These are phyloP conservation scores for Oceanodroma leucorhoa DNA, from an alignment of 2,797 vertebrate genomes.

Conservation along the genomic window DNA sequence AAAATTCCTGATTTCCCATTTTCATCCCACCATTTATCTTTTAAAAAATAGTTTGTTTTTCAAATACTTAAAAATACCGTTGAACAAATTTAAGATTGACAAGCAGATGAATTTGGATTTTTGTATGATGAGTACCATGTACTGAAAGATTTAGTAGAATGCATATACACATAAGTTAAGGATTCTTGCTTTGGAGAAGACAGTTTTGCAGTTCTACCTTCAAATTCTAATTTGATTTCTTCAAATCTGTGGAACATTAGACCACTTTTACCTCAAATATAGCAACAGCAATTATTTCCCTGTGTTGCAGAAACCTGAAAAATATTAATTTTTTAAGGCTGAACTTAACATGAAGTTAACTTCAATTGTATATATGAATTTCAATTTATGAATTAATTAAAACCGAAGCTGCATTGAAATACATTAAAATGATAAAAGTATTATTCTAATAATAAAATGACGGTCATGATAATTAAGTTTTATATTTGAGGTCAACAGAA, in stretches of 20 bases:
- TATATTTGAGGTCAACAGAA: conserved; percentile 36
- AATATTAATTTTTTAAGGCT: background rate
- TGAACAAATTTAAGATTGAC: background rate
- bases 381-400: background rate
- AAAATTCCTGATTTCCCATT: background rate
- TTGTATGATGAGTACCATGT: background rate
- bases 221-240: background rate
- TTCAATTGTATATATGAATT: background rate
- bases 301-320: background rate
- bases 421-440: background rate
- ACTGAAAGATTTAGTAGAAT: background rate
- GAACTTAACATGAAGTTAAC: background rate
- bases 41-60: background rate
- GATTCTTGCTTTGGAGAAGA: background rate
- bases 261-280: background rate
- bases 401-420: background rate
- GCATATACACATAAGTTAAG: background rate
- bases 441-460: background rate
- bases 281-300: background rate
- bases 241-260: background rate
- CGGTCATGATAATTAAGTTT: background rate
- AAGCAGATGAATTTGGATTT: background rate
- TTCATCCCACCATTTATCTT: background rate
- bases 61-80: background rate
- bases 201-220: background rate